Conservation (phyloP, 92 coral and sea anemone genomes). For the Phenganax subtilis region DNA sequence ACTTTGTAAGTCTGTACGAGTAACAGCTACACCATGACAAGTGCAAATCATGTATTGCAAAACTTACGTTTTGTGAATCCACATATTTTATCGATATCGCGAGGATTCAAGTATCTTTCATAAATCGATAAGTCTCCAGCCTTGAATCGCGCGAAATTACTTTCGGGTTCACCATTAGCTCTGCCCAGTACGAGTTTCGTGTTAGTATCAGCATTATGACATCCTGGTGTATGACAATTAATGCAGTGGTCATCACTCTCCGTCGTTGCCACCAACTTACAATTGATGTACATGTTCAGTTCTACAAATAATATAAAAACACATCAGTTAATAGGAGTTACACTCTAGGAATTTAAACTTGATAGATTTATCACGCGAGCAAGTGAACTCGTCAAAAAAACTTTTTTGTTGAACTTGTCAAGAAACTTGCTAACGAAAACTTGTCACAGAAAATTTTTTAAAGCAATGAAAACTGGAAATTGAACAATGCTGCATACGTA, state of each 20-base stretch:
- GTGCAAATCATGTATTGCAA: neutral
- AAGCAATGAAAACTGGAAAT: no score
- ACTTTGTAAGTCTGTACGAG: neutral
- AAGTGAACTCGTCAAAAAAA: neutral
- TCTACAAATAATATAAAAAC: slow-evolving; percentile 45
- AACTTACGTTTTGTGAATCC: slow-evolving; percentile 44
- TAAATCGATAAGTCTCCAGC: slow-evolving; percentile 89
- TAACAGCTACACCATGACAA: neutral
- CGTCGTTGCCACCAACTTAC: slow-evolving; percentile 71
- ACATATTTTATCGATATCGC: slow-evolving; percentile 68
- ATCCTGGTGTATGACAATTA: slow-evolving; percentile 81
- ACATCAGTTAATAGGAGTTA: neutral
- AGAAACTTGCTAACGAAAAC: neutral
- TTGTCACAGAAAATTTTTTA: neutral
- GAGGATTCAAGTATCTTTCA: slow-evolving; percentile 67
- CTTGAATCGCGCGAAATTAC: slow-evolving; percentile 86
- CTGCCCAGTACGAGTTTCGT: slow-evolving; percentile 84
- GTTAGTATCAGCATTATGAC: slow-evolving; percentile 80
- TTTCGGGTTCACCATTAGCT: slow-evolving; percentile 84
- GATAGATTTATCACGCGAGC: neutral
- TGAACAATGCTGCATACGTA: no score
- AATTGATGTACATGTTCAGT: slow-evolving; percentile 81
- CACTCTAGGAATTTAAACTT: neutral
- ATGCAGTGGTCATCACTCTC: slow-evolving; percentile 72
- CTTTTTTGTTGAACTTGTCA: no score